Percentiles rank a stretch among this genome's conserved stretches.
These are phyloP conservation scores for Scaptomyza polygonia DNA, from an alignment of 2,888 invertebrate species.

Conservation along the genomic window DNA sequence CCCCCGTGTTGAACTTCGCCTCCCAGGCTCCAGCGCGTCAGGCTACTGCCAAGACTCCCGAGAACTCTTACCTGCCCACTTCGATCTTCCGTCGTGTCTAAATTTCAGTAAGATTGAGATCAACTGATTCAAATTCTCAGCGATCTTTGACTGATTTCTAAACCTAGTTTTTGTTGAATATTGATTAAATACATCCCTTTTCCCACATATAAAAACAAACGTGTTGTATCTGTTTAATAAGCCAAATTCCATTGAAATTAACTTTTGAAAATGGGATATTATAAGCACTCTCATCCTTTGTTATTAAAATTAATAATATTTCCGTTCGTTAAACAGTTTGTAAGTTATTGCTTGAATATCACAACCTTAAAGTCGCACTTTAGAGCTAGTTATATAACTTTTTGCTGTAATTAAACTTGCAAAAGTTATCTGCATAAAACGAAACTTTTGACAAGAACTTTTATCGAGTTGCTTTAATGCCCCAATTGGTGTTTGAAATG, in stretches of 20 bases:
- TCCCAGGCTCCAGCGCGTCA: conserved; percentile 65
- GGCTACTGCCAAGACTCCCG: conserved; percentile 59
- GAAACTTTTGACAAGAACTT: background rate
- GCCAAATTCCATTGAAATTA: background rate
- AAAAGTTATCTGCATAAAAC: background rate
- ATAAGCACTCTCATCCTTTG: background rate
- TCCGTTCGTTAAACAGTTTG: background rate
- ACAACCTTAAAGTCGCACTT: background rate
- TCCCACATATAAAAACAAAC: conserved; percentile 42
- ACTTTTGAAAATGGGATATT: too few species aligned
- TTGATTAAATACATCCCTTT: conserved; percentile 71
- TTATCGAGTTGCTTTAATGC: background rate
- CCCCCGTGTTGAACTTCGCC: conserved; percentile 80
- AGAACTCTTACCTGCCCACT: conserved; percentile 70
- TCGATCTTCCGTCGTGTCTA: conserved; percentile 77
- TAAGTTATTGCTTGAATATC: background rate
- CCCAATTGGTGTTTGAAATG: background rate
- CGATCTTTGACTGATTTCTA: conserved; percentile 73
- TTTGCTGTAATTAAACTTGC: too few species aligned
- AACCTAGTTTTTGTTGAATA: conserved; percentile 74
- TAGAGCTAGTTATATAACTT: background rate
- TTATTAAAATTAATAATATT: too few species aligned
- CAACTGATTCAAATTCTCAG: conserved; percentile 48
- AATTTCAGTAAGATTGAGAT: conserved; percentile 41
- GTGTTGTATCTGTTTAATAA: background rate